A percentile compares a stretch with the other conserved stretches of the same genome.
phyloP scores from a whole-genome alignment of 2,797 vertebrate genomes.

The Decapterus maruadsi region DNA sequence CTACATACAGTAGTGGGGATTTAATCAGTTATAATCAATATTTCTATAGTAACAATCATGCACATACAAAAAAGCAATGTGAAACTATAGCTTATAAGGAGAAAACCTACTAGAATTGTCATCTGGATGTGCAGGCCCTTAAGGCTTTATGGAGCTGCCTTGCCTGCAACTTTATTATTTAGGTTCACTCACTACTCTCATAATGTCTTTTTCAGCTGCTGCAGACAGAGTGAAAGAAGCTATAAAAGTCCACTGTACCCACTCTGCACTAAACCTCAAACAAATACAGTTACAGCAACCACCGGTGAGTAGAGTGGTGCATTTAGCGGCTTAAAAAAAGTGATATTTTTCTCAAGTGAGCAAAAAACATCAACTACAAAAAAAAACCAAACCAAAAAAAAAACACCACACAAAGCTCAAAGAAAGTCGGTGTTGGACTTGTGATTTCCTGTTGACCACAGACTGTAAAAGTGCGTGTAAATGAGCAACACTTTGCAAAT shows the following conservation, averaged over 20 bases:
- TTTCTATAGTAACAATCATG: not conserved
- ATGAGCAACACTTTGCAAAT: not conserved
- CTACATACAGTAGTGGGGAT: no score
- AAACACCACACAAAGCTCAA: not conserved
- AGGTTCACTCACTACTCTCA: not conserved
- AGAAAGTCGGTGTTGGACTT: not conserved
- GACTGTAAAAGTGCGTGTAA: not conserved
- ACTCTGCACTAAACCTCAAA: not conserved
- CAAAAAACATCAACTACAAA: not conserved
- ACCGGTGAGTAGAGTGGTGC: not conserved
- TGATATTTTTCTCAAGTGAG: not conserved
- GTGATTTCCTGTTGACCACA: not conserved
- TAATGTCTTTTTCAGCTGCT: not conserved
- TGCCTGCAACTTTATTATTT: not conserved
- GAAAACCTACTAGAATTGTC: not conserved
- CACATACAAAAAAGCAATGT: not conserved
- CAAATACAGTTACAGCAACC: not conserved
- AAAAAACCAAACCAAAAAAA: no score
- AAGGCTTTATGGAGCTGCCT: not conserved
- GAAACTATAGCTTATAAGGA: not conserved
- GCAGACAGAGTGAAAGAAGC: not conserved
- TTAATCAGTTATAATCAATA: not conserved
- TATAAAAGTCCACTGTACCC: not conserved
- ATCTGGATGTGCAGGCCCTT: not conserved
- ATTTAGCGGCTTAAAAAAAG: constrained; percentile 1